phyloP scores from a whole-genome alignment of 53 echinoderm and acorn worm genomes.

The Temnopleurus reevesii region DNA sequence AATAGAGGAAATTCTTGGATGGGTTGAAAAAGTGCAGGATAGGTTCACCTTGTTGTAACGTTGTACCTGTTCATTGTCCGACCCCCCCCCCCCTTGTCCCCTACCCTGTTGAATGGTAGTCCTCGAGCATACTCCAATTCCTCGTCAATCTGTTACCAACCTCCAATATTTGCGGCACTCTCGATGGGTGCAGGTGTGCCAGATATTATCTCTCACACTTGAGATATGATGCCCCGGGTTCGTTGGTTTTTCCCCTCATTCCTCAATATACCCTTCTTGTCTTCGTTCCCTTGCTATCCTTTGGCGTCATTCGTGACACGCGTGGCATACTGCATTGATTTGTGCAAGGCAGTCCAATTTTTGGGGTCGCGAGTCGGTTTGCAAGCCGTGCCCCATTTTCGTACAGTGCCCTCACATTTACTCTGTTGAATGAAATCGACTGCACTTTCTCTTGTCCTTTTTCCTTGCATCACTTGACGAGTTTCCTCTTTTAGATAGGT shows the following conservation, averaged over 20 bases:
- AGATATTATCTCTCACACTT: conserved; percentile 61
- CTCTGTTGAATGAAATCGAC: neutral
- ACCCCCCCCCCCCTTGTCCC: conserved; percentile 35
- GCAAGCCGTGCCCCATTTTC: conserved; percentile 26
- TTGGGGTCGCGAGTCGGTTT: neutral
- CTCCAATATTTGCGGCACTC: conserved; percentile 59
- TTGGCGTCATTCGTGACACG: conserved; percentile 4
- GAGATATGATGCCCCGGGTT: conserved; percentile 59
- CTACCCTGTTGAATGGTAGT: conserved; percentile 11
- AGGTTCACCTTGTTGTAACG: conserved; percentile 19
- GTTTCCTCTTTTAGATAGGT: too few species aligned
- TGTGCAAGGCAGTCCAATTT: neutral
- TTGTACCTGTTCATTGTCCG: conserved; percentile 11
- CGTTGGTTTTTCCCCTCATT: conserved; percentile 41
- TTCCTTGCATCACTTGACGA: neutral
- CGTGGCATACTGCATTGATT: conserved; percentile 42
- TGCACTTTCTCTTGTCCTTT: conserved; percentile 11
- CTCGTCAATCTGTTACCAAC: conserved; percentile 61
- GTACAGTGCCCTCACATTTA: neutral
- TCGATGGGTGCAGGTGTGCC: conserved; percentile 51
- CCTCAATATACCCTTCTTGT: neutral
- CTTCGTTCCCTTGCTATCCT: conserved; percentile 1
- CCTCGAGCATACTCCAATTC: conserved; percentile 53
- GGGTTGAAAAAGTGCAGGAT: conserved; percentile 42
- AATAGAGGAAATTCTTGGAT: conserved; percentile 41